These are phyloP conservation scores for Calyptommatus sinebrachiatus DNA, from an alignment of 2,113 vertebrate species.

Conservation along the genomic window DNA sequence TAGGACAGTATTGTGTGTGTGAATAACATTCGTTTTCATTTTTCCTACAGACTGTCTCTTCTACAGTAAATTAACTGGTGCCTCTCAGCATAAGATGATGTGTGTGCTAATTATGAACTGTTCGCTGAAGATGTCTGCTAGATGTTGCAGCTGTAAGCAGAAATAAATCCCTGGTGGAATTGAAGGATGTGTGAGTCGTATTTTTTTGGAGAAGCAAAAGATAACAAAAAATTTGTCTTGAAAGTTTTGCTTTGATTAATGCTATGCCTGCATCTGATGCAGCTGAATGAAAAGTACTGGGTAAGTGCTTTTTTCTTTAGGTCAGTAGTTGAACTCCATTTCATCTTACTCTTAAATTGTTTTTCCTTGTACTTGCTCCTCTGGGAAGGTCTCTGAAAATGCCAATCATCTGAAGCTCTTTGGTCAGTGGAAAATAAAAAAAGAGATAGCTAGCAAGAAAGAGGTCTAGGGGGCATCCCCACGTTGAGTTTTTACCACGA, in stretches of 20 bases:
- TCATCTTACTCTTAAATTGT: not conserved
- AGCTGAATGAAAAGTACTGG: not conserved
- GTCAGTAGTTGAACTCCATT: constrained; percentile 5
- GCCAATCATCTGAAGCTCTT: not conserved
- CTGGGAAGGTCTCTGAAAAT: not conserved
- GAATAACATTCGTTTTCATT: constrained; percentile 8
- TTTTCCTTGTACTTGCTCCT: not conserved
- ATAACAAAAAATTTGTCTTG: not conserved
- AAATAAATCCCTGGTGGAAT: not conserved
- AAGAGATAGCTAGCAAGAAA: too few species aligned
- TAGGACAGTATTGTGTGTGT: not conserved
- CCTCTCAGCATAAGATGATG: not conserved
- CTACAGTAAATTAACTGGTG: constrained; percentile 16
- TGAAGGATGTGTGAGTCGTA: not conserved
- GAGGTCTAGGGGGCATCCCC: too few species aligned
- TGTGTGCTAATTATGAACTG: constrained; percentile 15
- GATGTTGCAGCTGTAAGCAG: not conserved
- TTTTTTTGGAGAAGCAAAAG: constrained; percentile 1
- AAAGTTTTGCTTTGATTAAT: constrained; percentile 5
- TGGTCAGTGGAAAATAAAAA: not conserved
- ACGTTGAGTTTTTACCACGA: too few species aligned
- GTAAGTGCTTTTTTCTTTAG: constrained; percentile 19
- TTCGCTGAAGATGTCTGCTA: constrained; percentile 15
- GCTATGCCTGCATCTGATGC: not conserved
- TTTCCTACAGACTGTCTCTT: constrained; percentile 9